phyloP scores from a whole-genome alignment of 1,140 invertebrate genomes.

The Zaprionus camerounensis region DNA sequence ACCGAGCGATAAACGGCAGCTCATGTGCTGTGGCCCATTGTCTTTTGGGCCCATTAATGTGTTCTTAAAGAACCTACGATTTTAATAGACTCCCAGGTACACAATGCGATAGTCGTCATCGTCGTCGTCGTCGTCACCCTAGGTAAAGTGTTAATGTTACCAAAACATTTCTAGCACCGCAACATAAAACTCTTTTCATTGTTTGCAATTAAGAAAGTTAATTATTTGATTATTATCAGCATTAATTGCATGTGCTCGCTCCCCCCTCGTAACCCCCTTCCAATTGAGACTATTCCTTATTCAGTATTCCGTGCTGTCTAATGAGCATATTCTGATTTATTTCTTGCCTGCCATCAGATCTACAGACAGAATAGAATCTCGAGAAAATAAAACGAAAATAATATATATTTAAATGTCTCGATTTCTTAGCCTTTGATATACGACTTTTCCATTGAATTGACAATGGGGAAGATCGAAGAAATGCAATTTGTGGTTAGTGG shows the following conservation, averaged over 20 bases:
- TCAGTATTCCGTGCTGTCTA: constrained; percentile 33
- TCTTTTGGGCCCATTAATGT: constrained; percentile 62
- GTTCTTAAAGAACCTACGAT: constrained; percentile 72
- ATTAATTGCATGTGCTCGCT: constrained; percentile 66
- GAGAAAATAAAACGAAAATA: constrained; percentile 31
- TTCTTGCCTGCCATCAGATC: constrained; percentile 31
- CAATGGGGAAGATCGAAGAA: not conserved
- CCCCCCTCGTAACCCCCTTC: not conserved
- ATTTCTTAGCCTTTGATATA: constrained; percentile 56
- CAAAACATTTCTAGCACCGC: constrained; percentile 61
- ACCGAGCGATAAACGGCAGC: constrained; percentile 35
- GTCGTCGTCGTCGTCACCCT: constrained; percentile 37
- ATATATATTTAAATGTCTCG: constrained; percentile 63
- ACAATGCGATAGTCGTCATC: constrained; percentile 21
- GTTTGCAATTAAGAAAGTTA: constrained; percentile 83
- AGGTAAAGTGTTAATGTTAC: constrained; percentile 76
- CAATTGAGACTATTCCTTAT: constrained; percentile 8
- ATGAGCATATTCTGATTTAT: constrained; percentile 65
- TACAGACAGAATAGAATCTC: not conserved
- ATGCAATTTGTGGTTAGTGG: constrained; percentile 1
- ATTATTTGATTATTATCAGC: constrained; percentile 81
- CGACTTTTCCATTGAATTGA: constrained; percentile 54
- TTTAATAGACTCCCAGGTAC: constrained; percentile 67
- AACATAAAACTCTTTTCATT: constrained; percentile 74
- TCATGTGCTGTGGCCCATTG: constrained; percentile 44